Base-by-base conservation (phyloP, 2,113 vertebrate species). In the Triplophysa tibetana region DNA sequence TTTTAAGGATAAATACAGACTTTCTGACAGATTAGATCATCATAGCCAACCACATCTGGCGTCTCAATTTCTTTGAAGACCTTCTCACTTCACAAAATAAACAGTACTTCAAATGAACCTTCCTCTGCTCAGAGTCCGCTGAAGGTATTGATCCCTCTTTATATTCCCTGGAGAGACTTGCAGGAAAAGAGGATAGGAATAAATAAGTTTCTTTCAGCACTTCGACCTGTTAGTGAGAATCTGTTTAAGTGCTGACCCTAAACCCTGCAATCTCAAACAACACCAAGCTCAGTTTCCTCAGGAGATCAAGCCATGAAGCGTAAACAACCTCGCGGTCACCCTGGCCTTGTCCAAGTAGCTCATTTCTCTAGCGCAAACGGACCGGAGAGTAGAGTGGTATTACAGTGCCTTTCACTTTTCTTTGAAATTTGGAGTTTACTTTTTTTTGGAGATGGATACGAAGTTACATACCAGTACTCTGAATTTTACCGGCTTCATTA, bases 101-200 rank as follows among this genome's bases (percentile, higher is more conserved):
- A 66, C 63, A 77, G 64, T 21, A 62, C 54, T 70, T 75, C 26
- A 61, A 72, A 81, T 48, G 69, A 60, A 76, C 72, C 29, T 64
- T 61, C 75, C 48, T 48, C 29, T 70, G 52, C 26, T 66, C 60
- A 70, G 48, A 45, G 33, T 64, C 61, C 60, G 64, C 63, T 67
- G 64, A 64, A 43, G 72, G 21, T 83, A 85, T 83, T 77, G 82
- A 83, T 83, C 73, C 83, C 65, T 45, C 17, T 77, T 63, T 68
- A 43, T 52, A 70, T 63, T 76, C 75, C 78, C 77, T 48, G 54
- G 43, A 64, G 41, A 81, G 43, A 54, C 61, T 81, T 72, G 67
- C 63, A 13, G 68, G 19, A 72, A 62, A 75, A 60, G 73, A 67
- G 61, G 17, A 60, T 54, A 16, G 23, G 61, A n/a, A 48, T 41